Base-by-base conservation (phyloP, 1,140 invertebrate species). In the Brachionus paranguensis region DNA sequence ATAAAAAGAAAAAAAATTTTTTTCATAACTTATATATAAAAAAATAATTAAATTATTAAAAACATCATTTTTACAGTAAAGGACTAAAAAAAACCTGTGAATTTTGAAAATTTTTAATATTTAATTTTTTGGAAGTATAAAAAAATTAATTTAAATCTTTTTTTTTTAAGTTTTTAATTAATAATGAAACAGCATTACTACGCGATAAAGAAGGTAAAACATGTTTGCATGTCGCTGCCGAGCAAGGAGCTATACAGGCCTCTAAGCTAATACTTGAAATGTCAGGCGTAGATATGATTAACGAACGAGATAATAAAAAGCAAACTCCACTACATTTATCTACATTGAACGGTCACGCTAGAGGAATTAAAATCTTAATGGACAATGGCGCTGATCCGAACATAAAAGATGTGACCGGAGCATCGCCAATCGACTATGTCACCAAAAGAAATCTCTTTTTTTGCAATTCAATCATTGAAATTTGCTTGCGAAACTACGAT, bases 311-410 rank as follows among this genome's bases (percentile, higher is more conserved):
- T 74, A 86, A 85, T 37, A 86, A 87, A 45, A 86, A 87, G 14
- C 85, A 88, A 43, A 88, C 87, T 2, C 87, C 88, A 0, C 86
- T 90, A 10, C 88, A 89, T 86, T 85, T 90, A 43, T 88, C 89
- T 0, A 87, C 87, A 2, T 87, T 89, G 24, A 87, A 88, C 27
- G 89, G 89, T 14, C 89, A 90, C 85, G 89, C 86, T 12, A 85
- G 87, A 14, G 87, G 90, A 11, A 88, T 91, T 1, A 85, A 88
- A 14, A 85, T 90, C 3, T 86, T 91, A 3, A 74, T 91, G 6
- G 85, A 89, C 27, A 86, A 86, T 85, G 86, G 88, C 76, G 78
- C 78, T 12, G 60, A 68, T 47, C 60, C 60, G 11, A 83, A 68
- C 43, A n/a, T 43, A 8, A 47, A 53, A 70, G 81, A 83, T 41